Conservation (phyloP, 1,140 invertebrate genomes). For the Drosophila miranda region DNA sequence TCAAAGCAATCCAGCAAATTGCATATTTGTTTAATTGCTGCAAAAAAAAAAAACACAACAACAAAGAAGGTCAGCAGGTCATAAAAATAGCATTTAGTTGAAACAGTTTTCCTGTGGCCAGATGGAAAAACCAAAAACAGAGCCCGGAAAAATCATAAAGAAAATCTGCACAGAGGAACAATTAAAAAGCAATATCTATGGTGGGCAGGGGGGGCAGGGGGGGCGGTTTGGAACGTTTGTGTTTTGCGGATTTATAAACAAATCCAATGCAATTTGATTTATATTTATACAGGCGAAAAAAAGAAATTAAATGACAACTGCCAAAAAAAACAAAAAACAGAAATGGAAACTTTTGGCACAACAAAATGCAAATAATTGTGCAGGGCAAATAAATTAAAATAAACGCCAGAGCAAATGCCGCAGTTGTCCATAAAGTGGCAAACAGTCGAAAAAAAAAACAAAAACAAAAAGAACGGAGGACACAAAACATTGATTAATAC, state of each 20-base stretch:
- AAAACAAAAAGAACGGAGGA: conserved; percentile 37
- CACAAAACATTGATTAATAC: conserved; percentile 74
- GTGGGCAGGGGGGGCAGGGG: background rate
- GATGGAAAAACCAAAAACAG: conserved; percentile 23
- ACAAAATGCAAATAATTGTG: conserved; percentile 73
- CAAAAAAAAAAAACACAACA: conserved; percentile 19
- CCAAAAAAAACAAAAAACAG: conserved; percentile 34
- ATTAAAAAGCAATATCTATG: conserved; percentile 75
- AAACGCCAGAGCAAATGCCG: conserved; percentile 29
- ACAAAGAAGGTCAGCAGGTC: too few relatives aligned
- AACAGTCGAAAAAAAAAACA: conserved; percentile 29
- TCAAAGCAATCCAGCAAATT: conserved; percentile 37
- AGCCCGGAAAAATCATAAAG: conserved; percentile 9
- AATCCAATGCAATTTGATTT: conserved; percentile 75
- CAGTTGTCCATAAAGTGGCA: conserved; percentile 31
- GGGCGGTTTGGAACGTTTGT: conserved; percentile 18
- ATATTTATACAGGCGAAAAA: conserved; percentile 50
- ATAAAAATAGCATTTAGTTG: conserved; percentile 24
- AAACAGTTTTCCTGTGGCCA: conserved; percentile 24
- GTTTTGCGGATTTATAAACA: conserved; percentile 75
- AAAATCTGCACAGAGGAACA: conserved; percentile 46
- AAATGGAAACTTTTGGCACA: conserved; percentile 33
- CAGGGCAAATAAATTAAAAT: conserved; percentile 66
- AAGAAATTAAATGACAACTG: conserved; percentile 39
- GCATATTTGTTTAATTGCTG: conserved; percentile 54